phyloP scores from a whole-genome alignment of 2,797 vertebrate genomes.

The Myioborus melanocephalus region DNA sequence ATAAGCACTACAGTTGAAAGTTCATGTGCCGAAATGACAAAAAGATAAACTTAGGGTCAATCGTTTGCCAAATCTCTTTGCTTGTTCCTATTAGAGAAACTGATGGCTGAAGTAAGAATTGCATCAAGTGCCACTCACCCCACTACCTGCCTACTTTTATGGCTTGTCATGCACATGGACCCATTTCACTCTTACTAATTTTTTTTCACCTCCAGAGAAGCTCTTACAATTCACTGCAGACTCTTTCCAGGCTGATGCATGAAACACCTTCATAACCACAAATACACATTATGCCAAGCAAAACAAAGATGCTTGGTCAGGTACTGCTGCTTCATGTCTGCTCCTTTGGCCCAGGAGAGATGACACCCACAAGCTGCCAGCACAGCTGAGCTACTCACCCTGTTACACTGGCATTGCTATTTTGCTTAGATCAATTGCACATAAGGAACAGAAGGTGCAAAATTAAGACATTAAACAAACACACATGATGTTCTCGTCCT shows the following conservation, averaged over 20 bases:
- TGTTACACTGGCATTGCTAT: background rate
- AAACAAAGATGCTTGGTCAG: background rate
- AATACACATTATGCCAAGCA: background rate
- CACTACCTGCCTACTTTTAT: background rate
- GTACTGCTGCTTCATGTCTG: background rate
- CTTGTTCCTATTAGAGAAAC: background rate
- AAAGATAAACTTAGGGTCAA: background rate
- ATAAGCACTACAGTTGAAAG: background rate
- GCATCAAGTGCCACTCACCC: background rate
- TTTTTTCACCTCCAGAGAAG: background rate
- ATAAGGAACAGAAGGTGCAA: background rate
- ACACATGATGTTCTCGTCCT: fast-evolving
- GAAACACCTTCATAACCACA: background rate
- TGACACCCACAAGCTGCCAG: background rate
- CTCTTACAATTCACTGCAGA: background rate
- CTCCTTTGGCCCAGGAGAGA: background rate
- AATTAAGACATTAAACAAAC: background rate
- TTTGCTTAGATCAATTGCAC: background rate
- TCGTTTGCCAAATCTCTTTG: background rate
- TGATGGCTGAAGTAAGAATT: background rate
- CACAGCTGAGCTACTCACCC: background rate
- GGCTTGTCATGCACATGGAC: background rate
- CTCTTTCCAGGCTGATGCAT: background rate
- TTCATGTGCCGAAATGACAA: background rate
- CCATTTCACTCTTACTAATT: background rate